Percentiles rank a stretch among this genome's conserved stretches.
These are phyloP conservation scores for Microdon myrmicae DNA, from an alignment of 2,888 invertebrate species.

Conservation along the genomic window DNA sequence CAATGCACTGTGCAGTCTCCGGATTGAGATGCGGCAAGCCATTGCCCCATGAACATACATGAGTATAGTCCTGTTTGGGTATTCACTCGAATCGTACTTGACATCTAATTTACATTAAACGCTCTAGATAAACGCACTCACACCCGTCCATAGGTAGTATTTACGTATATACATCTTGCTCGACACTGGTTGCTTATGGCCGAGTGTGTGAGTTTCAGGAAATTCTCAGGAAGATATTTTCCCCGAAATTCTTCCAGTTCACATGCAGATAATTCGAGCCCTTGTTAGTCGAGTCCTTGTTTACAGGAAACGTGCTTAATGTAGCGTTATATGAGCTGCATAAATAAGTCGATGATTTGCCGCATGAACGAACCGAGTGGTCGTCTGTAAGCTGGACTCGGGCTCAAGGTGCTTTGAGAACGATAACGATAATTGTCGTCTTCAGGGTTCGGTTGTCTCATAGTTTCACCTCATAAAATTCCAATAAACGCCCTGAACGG, in stretches of 20 bases:
- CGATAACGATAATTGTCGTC: slow-evolving; percentile 2
- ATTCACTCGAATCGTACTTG: slow-evolving; percentile 48
- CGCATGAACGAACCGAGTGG: slow-evolving; percentile 33
- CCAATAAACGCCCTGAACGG: too few relatives aligned
- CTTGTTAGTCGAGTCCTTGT: slow-evolving; percentile 16
- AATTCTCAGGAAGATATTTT: slow-evolving; percentile 40
- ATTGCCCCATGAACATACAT: slow-evolving; percentile 27
- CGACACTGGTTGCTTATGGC: slow-evolving; percentile 12
- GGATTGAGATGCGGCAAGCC: not conserved
- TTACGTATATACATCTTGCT: too few relatives aligned
- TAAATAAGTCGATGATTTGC: slow-evolving; percentile 52
- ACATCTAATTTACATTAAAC: slow-evolving; percentile 51
- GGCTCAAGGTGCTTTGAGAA: not conserved
- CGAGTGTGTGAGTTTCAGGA: slow-evolving; percentile 41
- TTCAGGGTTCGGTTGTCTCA: slow-evolving; percentile 3
- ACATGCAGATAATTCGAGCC: not conserved
- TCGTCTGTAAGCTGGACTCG: slow-evolving; percentile 19
- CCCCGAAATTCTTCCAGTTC: slow-evolving; percentile 24
- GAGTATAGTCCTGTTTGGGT: slow-evolving; percentile 29
- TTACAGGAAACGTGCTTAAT: slow-evolving; percentile 52
- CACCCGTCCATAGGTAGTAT: too few relatives aligned
- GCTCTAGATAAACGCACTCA: slow-evolving; percentile 8
- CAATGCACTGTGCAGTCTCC: slow-evolving; percentile 28
- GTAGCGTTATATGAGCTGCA: slow-evolving; percentile 48
- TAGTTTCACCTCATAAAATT: slow-evolving; percentile 38